Evolutionary conservation across 2,888 invertebrate genomes (phyloP), one percentile per base, ranked within the genome.

Genomic region (Dryadula phaetusa): DNA sequence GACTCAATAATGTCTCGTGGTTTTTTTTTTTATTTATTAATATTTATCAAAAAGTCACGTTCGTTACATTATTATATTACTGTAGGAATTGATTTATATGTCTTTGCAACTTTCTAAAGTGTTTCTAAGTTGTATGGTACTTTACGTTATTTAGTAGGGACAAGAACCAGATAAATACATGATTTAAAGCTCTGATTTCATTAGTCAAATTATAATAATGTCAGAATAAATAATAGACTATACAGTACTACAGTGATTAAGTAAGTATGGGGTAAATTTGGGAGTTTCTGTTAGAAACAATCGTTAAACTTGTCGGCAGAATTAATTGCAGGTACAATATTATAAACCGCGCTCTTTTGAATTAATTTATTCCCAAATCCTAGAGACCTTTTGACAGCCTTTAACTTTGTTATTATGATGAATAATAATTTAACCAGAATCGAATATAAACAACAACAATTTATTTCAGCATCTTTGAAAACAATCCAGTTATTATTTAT

Each of bases 221-320:
- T 49, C 22, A 7, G 14, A 7, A 49, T 12, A 6, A 22, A 32
- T n/a, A 52, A 28, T 4, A 16, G 16, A 32, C 28, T 32, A 46
- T 60, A 32, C 14, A 32, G 32, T 20, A 12, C 60, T 44, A 28
- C 32, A 5, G 25, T 60, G 60, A 60, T 60, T 46, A 44, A 60
- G 44, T 44, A 46, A 44, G 32, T 60, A 56, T 44, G 56, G 77
- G 71, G 74, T 75, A 71, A 77, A 76, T 74, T 67, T 72, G 74
- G 73, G 74, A 56, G 56, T 40, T 37, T 56, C 22, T 20, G 76
- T 75, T 74, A 58, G 65, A 66, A 70, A 70, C 72, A 69, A 73
- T 71, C 67, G 71, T 71, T 69, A 70, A 71, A 67, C 56, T 69
- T 67, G 62, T 47, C 62, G 62, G 66, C 64, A 62, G 66, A 69